phyloP scores from a whole-genome alignment of 1,140 invertebrate genomes.

The Bombus pyrosoma region DNA sequence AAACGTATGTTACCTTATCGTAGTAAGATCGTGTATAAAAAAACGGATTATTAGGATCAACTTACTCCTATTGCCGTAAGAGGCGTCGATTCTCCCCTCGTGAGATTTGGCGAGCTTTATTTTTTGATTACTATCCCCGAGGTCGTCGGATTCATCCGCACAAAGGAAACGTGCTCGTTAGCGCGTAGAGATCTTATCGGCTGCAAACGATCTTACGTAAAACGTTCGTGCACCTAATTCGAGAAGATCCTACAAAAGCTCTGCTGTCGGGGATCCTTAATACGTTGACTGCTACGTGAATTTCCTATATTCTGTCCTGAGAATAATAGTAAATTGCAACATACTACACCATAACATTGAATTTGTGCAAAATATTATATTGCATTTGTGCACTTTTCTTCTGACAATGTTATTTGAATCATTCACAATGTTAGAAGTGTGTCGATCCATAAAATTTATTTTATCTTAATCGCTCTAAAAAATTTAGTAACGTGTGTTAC shows the following conservation, averaged over 20 bases:
- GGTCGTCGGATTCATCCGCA: not conserved
- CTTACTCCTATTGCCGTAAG: slow-evolving; percentile 34
- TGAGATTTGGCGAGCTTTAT: slow-evolving; percentile 18
- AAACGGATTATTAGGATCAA: slow-evolving; percentile 51
- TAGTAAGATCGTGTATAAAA: slow-evolving; percentile 66
- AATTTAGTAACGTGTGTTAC: too few species aligned
- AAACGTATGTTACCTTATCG: slow-evolving; percentile 60
- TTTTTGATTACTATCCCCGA: slow-evolving; percentile 2
- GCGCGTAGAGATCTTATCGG: slow-evolving; percentile 18
- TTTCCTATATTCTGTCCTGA: too few species aligned
- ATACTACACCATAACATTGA: too few species aligned
- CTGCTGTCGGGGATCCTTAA: not conserved
- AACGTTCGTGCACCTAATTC: not conserved
- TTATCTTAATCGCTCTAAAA: too few species aligned
- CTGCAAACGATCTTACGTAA: slow-evolving; percentile 26
- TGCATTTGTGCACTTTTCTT: too few species aligned
- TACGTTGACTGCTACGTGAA: too few species aligned
- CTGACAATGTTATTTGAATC: too few species aligned
- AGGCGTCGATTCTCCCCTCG: not conserved
- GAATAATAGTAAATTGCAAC: too few species aligned
- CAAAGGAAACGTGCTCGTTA: slow-evolving; percentile 19
- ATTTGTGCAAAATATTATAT: too few species aligned
- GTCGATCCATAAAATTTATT: too few species aligned
- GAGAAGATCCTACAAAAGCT: slow-evolving; percentile 10
- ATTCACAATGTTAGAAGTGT: too few species aligned